Conservation (phyloP, 2,797 vertebrate genomes). For the Pipistrellus nathusii region DNA sequence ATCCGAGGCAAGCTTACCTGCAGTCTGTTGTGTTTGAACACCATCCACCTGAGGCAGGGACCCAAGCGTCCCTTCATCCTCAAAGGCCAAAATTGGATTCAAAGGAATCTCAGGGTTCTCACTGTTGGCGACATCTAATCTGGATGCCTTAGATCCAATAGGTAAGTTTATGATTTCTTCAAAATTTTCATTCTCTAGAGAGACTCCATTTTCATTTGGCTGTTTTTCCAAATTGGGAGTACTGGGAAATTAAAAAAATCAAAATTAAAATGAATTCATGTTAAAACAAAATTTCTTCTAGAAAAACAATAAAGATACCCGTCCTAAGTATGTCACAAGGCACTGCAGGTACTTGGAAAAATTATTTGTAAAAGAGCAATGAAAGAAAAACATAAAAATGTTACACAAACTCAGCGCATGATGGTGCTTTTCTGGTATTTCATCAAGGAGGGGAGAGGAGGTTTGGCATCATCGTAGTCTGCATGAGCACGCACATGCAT, state of each 20-base stretch:
- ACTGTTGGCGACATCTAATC: constrained; percentile 90
- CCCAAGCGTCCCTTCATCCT: constrained; percentile 93
- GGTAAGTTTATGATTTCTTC: constrained; percentile 95
- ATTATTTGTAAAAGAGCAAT: background rate
- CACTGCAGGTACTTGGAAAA: background rate
- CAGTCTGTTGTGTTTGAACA: constrained; percentile 92
- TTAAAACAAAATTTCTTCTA: constrained; percentile 75
- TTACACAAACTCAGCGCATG: background rate
- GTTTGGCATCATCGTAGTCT: background rate
- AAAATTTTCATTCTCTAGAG: constrained; percentile 91
- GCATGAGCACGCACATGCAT: too few species aligned
- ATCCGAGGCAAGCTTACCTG: constrained; percentile 89
- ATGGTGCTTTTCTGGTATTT: background rate
- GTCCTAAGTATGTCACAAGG: constrained; percentile 14
- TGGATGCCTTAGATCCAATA: constrained; percentile 91
- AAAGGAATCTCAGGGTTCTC: constrained; percentile 90
- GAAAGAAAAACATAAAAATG: background rate
- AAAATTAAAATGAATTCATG: constrained; percentile 48
- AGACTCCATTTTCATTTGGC: constrained; percentile 93
- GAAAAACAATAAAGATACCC: background rate
- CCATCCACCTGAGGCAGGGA: constrained; percentile 92
- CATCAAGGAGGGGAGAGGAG: too few species aligned
- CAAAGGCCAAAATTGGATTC: constrained; percentile 94
- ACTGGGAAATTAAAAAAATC: constrained; percentile 55
- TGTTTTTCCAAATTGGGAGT: constrained; percentile 79